Conservation (phyloP, 1,140 invertebrate genomes). For the Drosophila dunni region DNA sequence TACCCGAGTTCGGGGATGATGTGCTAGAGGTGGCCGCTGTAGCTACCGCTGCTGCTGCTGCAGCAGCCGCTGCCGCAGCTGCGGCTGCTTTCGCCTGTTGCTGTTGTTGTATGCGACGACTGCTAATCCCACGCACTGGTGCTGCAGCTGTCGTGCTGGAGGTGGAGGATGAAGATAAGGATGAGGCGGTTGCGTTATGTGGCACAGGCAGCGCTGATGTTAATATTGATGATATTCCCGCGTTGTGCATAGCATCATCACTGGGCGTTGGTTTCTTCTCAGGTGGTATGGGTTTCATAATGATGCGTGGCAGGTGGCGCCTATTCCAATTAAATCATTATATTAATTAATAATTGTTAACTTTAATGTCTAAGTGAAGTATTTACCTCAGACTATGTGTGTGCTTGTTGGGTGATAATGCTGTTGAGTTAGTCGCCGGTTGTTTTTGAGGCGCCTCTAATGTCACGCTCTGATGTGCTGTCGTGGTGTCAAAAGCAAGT, state of each 20-base stretch:
- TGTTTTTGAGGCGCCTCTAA: constrained; percentile 23
- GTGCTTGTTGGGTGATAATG: constrained; percentile 69
- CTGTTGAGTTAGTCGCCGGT: constrained; percentile 8
- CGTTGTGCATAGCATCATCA: constrained; percentile 44
- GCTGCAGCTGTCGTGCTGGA: constrained; percentile 28
- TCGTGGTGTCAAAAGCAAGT: constrained; percentile 66
- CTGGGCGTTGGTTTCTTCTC: constrained; percentile 73
- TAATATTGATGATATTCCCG: constrained; percentile 18
- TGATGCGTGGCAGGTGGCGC: constrained; percentile 83
- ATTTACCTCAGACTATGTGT: constrained; percentile 77
- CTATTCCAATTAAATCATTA: constrained; percentile 26
- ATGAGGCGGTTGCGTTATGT: constrained; percentile 7
- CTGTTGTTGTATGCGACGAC: constrained; percentile 79
- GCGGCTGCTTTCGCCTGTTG: constrained; percentile 76
- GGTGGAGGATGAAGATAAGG: not conserved
- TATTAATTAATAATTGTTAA: not conserved
- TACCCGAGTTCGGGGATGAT: constrained; percentile 50
- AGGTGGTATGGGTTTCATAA: constrained; percentile 82
- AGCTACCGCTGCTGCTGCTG: constrained; percentile 53
- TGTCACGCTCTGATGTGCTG: constrained; percentile 33
- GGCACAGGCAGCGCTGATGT: constrained; percentile 18
- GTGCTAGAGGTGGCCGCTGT: constrained; percentile 37
- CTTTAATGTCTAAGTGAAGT: not conserved
- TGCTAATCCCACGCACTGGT: constrained; percentile 68
- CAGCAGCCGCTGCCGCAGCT: constrained; percentile 61